These are phyloP conservation scores for Lucilia cuprina DNA, from an alignment of 1,140 invertebrate genomes.

Conservation along the genomic window DNA sequence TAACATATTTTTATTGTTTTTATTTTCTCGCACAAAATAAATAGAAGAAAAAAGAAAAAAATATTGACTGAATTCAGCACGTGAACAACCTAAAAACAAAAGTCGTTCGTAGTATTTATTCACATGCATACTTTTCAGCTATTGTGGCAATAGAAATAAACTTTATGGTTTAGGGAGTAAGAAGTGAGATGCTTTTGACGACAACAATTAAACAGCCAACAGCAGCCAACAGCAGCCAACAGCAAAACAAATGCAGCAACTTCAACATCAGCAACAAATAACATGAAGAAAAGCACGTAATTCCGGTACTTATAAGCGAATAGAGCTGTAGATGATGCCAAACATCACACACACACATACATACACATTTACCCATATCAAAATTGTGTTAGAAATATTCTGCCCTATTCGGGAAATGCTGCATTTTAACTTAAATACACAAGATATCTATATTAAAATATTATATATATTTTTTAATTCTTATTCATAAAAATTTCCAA, in stretches of 20 bases:
- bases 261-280: background rate
- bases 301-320: background rate
- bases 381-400: background rate
- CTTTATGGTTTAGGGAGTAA: conserved; percentile 22
- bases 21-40: background rate
- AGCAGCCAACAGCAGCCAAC: background rate
- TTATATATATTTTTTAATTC: too few relatives aligned
- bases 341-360: background rate
- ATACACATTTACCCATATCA: too few relatives aligned
- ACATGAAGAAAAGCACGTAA: background rate
- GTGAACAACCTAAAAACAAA: background rate
- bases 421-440: too few relatives aligned
- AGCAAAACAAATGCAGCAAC: background rate
- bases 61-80: background rate
- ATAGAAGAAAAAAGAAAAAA: too few relatives aligned
- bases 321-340: too few relatives aligned
- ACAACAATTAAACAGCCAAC: conserved; percentile 1
- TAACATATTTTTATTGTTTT: background rate
- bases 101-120: background rate
- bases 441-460: too few relatives aligned
- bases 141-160: background rate
- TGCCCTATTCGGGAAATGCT: too few relatives aligned
- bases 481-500: too few relatives aligned
- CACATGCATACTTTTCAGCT: background rate
- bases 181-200: conserved; percentile 12